Evolutionary conservation across 2,797 vertebrate genomes (phyloP).

Genomic region (Cyclura pinguis): DNA sequence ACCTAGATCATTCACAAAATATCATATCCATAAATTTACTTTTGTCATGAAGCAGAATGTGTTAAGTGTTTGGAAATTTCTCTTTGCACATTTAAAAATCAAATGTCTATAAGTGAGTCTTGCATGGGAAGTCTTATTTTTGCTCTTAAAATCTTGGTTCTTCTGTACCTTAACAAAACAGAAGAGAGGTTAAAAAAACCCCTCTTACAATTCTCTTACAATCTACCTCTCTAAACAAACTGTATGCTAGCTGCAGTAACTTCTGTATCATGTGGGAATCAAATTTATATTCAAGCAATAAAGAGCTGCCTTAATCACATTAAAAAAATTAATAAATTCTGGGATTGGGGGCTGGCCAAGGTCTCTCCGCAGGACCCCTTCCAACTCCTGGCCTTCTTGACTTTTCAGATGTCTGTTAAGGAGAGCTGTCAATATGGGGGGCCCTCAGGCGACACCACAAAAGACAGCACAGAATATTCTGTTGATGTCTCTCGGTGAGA

Average conservation of each 20-base stretch:
- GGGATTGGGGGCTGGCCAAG: too few species aligned
- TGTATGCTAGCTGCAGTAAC: constrained; percentile 71
- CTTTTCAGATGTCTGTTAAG: too few species aligned
- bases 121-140: constrained; percentile 58
- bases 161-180: constrained; percentile 70
- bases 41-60: constrained; percentile 86
- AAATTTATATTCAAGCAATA: constrained; percentile 79
- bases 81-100: constrained; percentile 78
- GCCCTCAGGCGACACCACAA: too few species aligned
- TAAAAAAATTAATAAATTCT: not conserved
- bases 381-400: too few species aligned
- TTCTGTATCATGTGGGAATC: constrained; percentile 79
- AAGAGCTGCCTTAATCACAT: constrained; percentile 66
- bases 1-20: constrained; percentile 88
- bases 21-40: constrained; percentile 87
- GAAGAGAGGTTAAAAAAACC: constrained; percentile 65
- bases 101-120: constrained; percentile 74
- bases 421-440: too few species aligned
- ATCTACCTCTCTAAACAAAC: constrained; percentile 84
- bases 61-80: constrained; percentile 81
- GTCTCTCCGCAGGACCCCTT: too few species aligned
- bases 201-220: constrained; percentile 73
- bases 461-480: too few species aligned
- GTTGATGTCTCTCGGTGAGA: too few species aligned
- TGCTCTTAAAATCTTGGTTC: constrained; percentile 75